phyloP scores from a whole-genome alignment of 2,888 invertebrate species.

The Nemotelus pantherinus region DNA sequence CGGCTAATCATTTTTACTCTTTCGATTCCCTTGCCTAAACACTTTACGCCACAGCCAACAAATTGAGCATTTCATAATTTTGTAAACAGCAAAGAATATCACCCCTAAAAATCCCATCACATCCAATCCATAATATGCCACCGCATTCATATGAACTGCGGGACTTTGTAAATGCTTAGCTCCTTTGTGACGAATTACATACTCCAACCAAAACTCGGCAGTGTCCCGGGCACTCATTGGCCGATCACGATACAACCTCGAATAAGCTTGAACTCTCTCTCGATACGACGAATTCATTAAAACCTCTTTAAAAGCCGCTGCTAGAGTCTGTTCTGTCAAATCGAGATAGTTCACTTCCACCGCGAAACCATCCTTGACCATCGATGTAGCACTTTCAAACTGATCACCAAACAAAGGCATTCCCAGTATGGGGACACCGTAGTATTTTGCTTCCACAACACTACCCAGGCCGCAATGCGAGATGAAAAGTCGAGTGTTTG shows the following conservation, averaged over 20 bases:
- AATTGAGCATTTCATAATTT: background rate
- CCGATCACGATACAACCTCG: constrained; percentile 66
- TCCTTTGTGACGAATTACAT: constrained; percentile 68
- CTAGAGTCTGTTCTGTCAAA: constrained; percentile 51
- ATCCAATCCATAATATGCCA: constrained; percentile 66
- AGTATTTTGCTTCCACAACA: constrained; percentile 70
- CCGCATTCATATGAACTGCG: constrained; percentile 63
- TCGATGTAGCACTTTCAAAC: constrained; percentile 51
- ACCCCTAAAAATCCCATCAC: constrained; percentile 53
- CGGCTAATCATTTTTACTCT: constrained; percentile 6
- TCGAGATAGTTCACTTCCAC: constrained; percentile 49
- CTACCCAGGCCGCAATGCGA: constrained; percentile 75
- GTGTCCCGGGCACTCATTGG: constrained; percentile 67
- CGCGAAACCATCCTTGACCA: constrained; percentile 55
- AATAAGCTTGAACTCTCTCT: constrained; percentile 61
- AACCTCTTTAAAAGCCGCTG: constrained; percentile 53
- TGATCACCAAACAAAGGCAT: constrained; percentile 60
- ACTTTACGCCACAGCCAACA: background rate
- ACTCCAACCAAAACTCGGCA: constrained; percentile 69
- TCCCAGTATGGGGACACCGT: constrained; percentile 68
- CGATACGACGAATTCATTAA: constrained; percentile 54
- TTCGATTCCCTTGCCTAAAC: background rate
- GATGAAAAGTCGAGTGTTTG: constrained; percentile 70
- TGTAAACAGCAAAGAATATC: background rate
- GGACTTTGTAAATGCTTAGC: constrained; percentile 67